phyloP scores from a whole-genome alignment of 2,888 invertebrate genomes.

The Clusia tigrina region DNA sequence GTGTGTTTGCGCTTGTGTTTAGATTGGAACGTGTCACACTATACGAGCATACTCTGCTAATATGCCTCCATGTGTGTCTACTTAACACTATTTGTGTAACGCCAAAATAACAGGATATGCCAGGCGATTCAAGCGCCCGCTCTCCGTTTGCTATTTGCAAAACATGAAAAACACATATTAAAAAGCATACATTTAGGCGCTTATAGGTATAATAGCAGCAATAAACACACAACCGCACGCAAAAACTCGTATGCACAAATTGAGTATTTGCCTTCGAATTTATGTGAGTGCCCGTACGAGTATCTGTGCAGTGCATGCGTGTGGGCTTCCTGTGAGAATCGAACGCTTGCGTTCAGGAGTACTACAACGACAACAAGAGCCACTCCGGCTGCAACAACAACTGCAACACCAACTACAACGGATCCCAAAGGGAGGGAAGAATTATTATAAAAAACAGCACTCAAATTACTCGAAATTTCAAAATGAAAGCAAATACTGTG shows the following conservation, averaged over 20 bases:
- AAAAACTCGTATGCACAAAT: neutral
- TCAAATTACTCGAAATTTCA: neutral
- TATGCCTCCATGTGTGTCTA: neutral
- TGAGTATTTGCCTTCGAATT: neutral
- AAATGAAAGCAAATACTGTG: neutral
- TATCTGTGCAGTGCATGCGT: no score
- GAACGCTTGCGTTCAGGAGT: no score
- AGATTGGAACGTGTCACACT: no score
- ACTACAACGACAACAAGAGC: no score
- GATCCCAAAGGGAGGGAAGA: neutral
- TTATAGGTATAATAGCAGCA: neutral
- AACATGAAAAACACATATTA: neutral
- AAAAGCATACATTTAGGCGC: neutral
- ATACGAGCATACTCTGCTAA: no score
- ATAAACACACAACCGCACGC: neutral
- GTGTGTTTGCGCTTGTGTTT: neutral
- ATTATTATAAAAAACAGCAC: neutral
- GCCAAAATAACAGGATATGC: conserved; percentile 3
- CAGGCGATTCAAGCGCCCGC: neutral
- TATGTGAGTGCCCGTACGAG: no score
- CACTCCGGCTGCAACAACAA: neutral
- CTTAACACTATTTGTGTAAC: conserved; percentile 4
- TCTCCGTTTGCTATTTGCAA: neutral
- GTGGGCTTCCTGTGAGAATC: no score
- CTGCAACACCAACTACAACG: neutral